Conservation (phyloP, 2,888 invertebrate species). For the Hetaerina titia region DNA sequence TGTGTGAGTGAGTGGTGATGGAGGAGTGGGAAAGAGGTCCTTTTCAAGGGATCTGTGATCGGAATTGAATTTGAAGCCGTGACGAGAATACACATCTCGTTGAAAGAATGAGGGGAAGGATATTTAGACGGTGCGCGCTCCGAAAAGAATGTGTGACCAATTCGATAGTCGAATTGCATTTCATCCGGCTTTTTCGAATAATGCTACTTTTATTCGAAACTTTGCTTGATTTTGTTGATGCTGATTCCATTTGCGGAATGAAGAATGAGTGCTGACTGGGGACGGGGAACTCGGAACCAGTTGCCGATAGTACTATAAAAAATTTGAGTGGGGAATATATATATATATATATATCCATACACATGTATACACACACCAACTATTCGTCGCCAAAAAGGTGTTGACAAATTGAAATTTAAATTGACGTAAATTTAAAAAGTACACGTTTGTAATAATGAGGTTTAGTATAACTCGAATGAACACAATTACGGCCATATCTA, state of each 20-base stretch:
- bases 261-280: not conserved
- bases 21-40: not conserved
- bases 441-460: too few relatives aligned
- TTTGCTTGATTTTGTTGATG: not conserved
- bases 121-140: not conserved
- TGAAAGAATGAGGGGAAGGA: not conserved
- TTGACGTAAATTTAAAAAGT: too few relatives aligned
- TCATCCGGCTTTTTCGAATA: not conserved
- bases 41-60: slow-evolving; percentile 56
- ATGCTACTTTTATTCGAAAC: not conserved
- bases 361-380: too few relatives aligned
- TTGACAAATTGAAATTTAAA: too few relatives aligned
- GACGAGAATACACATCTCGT: slow-evolving; percentile 59
- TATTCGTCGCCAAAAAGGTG: too few relatives aligned
- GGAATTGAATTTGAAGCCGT: slow-evolving; percentile 65
- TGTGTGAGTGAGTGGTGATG: not conserved
- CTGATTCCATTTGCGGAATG: slow-evolving; percentile 4
- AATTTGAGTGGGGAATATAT: not conserved
- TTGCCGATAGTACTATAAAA: not conserved
- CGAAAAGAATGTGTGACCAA: slow-evolving; percentile 12
- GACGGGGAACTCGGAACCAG: not conserved
- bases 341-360: too few relatives aligned
- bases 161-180: not conserved
- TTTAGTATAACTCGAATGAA: too few relatives aligned
- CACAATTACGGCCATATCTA: too few relatives aligned